Evolutionary conservation across 2,797 vertebrate genomes (phyloP).

Genomic region (Poecilia velifera): DNA sequence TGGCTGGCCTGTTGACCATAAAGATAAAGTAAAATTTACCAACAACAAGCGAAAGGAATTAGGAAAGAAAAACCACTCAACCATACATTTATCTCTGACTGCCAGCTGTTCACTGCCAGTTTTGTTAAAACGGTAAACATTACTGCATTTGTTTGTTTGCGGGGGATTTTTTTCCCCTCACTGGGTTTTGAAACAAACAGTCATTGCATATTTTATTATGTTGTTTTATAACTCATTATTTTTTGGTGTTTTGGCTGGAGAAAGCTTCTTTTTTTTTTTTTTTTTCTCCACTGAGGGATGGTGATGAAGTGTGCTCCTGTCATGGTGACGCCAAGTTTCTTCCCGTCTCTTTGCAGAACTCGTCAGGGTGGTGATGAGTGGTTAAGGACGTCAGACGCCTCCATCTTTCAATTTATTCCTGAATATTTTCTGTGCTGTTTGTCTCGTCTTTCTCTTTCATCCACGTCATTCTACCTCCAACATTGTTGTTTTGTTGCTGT

Average conservation of each 20-base stretch:
- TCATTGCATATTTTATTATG: not conserved
- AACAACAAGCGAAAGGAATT: not conserved
- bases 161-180: not conserved
- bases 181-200: not conserved
- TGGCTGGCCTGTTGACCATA: not conserved
- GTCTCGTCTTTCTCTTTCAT: slow-evolving; percentile 35
- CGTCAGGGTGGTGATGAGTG: slow-evolving; percentile 83
- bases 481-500: slow-evolving; percentile 34
- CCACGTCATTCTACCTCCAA: slow-evolving; percentile 38
- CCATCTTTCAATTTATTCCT: slow-evolving; percentile 43
- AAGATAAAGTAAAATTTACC: not conserved
- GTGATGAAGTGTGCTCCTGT: not conserved
- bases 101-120: not conserved
- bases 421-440: slow-evolving; percentile 45
- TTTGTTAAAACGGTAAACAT: not conserved
- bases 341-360: slow-evolving; percentile 72
- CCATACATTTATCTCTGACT: not conserved
- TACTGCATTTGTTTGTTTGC: not conserved
- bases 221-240: not conserved
- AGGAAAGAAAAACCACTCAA: not conserved
- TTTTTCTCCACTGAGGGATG: not conserved
- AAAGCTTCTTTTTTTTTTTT: not conserved
- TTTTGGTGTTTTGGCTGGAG: not conserved
- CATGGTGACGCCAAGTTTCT: slow-evolving; percentile 20
- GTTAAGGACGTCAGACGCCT: slow-evolving; percentile 67